Base-by-base conservation (phyloP, 2,888 invertebrate species). In the Thymelicus sylvestris region DNA sequence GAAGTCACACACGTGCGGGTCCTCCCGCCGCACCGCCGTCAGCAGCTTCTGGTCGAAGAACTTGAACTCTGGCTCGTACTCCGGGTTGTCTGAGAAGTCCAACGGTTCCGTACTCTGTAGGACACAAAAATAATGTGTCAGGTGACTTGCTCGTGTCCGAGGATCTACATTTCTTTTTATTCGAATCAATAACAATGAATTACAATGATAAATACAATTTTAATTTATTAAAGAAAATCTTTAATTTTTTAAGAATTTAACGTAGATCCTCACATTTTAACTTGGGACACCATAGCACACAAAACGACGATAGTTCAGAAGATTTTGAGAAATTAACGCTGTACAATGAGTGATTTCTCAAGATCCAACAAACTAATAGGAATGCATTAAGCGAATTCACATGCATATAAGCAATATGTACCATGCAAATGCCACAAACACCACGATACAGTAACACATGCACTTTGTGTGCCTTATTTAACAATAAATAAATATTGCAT, bases 11-110 rank as follows among this genome's bases (percentile, higher is more conserved):
- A 96, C 96, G 83, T 97, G 95, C 61, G 93, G 90, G 84, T 98
- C 96, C 72, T 96, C 96, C 50, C 95, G 94, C 77, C 94, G 95
- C 60, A 99, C 97, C 13, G 98, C 97, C 72, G 98, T 97, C 80
- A 98, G 89, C 69, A 99, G 94, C 60, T 96, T 95, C 72, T 95
- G 93, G 93, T 99, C 99, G 92, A 97, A 99, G 95, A 99, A 99
- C 83, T 96, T 96, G 93, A 99, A 99, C 73, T 96, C 97, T 7
- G 96, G 95, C 90, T 99, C 99, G 88, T 97, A 97, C 87, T 98
- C 97, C 55, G 96, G 96, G 93, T 99, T 99, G 86, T 96, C 96
- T n/a, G 99, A 98, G 90, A 99, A 98, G 90, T 99, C 99, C 78
- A 99, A 92, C 62, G 96, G 96, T 81, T 97, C 96, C 57, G 96